These are phyloP conservation scores for Apantesis nais DNA, from an alignment of 2,888 invertebrate genomes.

Conservation along the genomic window DNA sequence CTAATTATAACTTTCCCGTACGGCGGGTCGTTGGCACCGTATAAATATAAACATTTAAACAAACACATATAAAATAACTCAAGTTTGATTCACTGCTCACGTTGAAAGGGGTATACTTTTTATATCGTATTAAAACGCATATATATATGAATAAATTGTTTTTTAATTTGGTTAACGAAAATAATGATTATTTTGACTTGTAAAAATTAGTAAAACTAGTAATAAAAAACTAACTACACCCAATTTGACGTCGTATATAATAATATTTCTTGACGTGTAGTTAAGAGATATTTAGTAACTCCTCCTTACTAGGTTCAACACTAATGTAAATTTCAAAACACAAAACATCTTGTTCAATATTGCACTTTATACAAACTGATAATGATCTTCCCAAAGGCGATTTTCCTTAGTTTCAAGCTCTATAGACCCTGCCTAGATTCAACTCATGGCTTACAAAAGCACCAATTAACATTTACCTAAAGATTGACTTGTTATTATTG, in stretches of 20 bases:
- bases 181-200: too few species aligned
- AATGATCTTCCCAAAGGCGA: slow-evolving; percentile 33
- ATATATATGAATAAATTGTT: too few species aligned
- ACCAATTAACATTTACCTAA: slow-evolving; percentile 10
- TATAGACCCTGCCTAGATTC: slow-evolving; percentile 18
- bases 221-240: background rate
- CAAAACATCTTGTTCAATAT: slow-evolving; percentile 27
- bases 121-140: slow-evolving; percentile 10
- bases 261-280: background rate
- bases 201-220: too few species aligned
- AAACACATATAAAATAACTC: slow-evolving; percentile 80
- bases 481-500: slow-evolving; percentile 32
- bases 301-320: background rate
- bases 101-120: slow-evolving; percentile 54
- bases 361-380: slow-evolving; percentile 32
- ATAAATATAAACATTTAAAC: slow-evolving; percentile 83
- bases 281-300: background rate
- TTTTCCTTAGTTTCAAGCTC: slow-evolving; percentile 18
- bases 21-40: slow-evolving; percentile 74
- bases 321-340: slow-evolving; percentile 18
- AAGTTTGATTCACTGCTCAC: slow-evolving; percentile 69
- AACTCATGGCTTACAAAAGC: slow-evolving; percentile 6
- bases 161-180: too few species aligned
- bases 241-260: background rate
- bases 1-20: slow-evolving; percentile 56